phyloP scores from a whole-genome alignment of 2,797 vertebrate genomes.

The Dipus sagitta region DNA sequence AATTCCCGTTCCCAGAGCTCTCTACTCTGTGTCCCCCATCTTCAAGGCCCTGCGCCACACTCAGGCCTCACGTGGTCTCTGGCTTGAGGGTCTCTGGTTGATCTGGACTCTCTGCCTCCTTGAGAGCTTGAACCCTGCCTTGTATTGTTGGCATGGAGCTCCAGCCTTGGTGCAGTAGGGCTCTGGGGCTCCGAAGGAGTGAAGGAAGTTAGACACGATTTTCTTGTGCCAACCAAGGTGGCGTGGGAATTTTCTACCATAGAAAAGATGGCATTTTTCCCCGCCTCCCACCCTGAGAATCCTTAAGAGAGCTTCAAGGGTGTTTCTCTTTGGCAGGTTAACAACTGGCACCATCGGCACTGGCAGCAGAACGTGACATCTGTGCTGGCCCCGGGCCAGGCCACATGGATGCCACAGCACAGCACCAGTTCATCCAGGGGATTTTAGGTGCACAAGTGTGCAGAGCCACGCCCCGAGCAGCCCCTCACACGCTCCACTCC shows the following conservation, averaged over 20 bases:
- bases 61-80: background rate
- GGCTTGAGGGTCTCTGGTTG: background rate
- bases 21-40: background rate
- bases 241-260: conserved; percentile 16
- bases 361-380: conserved; percentile 58
- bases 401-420: background rate
- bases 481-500: background rate
- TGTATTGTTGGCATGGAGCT: background rate
- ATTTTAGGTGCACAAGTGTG: background rate
- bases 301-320: background rate
- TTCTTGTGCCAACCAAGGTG: background rate
- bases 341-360: background rate
- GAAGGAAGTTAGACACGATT: background rate
- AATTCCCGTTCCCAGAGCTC: background rate
- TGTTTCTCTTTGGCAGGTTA: conserved; percentile 61
- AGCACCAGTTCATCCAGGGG: background rate
- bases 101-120: conserved; percentile 31
- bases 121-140: background rate
- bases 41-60: background rate
- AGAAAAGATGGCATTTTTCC: background rate
- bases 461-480: background rate
- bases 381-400: conserved; percentile 58
- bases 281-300: background rate
- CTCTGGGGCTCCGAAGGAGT: background rate
- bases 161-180: background rate